phyloP scores from a whole-genome alignment of 2,888 invertebrate species.

The Oasisia sp. region DNA sequence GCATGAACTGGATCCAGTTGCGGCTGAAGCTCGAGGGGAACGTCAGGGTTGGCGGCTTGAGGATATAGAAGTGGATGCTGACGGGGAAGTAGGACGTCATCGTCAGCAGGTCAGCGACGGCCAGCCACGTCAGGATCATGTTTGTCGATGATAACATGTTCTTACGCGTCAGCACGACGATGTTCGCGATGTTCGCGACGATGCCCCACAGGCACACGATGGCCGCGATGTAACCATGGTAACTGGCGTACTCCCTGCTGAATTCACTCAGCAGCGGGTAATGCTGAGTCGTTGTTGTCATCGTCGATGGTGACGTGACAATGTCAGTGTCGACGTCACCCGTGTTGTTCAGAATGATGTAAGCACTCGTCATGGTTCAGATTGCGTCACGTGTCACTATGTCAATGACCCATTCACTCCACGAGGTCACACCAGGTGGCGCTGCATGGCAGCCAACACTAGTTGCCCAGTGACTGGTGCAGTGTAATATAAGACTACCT shows the following conservation, averaged over 20 bases:
- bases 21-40: constrained; percentile 55
- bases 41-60: constrained; percentile 47
- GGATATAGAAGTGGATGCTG: constrained; percentile 75
- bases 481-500: background rate
- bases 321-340: background rate
- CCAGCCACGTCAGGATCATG: constrained; percentile 82
- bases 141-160: constrained; percentile 94
- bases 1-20: constrained; percentile 65
- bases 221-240: constrained; percentile 88
- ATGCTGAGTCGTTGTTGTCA: background rate
- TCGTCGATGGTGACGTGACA: background rate
- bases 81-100: constrained; percentile 91
- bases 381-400: background rate
- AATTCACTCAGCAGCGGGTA: constrained; percentile 45
- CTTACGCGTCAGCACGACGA: constrained; percentile 86
- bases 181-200: constrained; percentile 88
- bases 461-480: background rate
- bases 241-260: constrained; percentile 49
- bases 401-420: background rate
- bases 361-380: background rate
- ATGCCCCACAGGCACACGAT: constrained; percentile 91
- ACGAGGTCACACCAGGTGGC: background rate
- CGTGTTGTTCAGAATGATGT: background rate
- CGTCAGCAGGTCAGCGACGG: constrained; percentile 91
- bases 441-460: background rate